Evolutionary conservation across 2,888 invertebrate genomes (phyloP), one percentile per base, ranked within the genome.

Genomic region (Drosophila falleni): DNA sequence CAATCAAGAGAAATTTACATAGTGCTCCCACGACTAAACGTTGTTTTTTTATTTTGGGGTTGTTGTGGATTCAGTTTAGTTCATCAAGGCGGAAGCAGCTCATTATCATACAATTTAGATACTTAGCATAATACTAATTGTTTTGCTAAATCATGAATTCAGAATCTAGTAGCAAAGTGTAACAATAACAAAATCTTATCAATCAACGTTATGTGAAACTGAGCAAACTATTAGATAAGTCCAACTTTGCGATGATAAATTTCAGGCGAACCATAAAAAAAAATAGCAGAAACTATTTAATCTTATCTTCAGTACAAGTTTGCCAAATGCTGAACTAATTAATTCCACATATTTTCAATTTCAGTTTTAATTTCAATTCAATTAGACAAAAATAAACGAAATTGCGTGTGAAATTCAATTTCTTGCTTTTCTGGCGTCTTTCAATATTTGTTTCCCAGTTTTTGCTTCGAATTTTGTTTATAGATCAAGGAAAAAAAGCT

Each of bases 331-430:
- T 62, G 61, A 65, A 59, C 62, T 62, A 68, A 73, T 80, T 81
- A 62, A 69, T 58, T 70, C 60, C 58, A 64, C 61, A 66, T 56
- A 62, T 55, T 29, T 29, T 29, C 35, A 31, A 39, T 64, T 77
- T 66, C 66, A 59, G 44, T 67, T 70, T 63, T 26, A 19, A 56
- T 67, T 54, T 49, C 46, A 47, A 62, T 44, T 16, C 55, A 49
- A 67, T 71, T 64, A 70, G 55, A 70, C 33, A 68, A 58, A 80
- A 82, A 87, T 80, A 77, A 82, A 72, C 72, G 54, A 46, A 88
- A 87, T 82, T 73, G 80, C 67, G 74, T 84, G 77, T 77, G 80
- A 84, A 86, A 84, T 78, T 86, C 56, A 66, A 71, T 60, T 78
- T 81, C 44, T 49, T 62, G 59, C 33, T 35, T 23, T 41, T 10